Percentiles rank a stretch among this genome's conserved stretches.
Evolutionary conservation across 2,888 invertebrate species (phyloP).

Genomic region (Emmelina monodactyla): DNA sequence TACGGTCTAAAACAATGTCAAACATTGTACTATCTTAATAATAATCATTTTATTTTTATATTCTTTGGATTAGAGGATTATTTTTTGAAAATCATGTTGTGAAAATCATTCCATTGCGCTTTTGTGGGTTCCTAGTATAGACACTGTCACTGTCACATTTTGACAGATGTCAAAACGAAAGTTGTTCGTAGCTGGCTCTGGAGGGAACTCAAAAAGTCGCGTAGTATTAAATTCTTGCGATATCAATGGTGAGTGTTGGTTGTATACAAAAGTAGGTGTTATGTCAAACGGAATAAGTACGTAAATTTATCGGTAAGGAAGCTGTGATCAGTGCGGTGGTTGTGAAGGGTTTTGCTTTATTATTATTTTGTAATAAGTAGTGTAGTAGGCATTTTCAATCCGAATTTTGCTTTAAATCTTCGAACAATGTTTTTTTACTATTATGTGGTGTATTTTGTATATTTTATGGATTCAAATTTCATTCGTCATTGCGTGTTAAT

Average conservation of each 20-base stretch:
- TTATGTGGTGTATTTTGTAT: slow-evolving; percentile 19
- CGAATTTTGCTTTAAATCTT: slow-evolving; percentile 40
- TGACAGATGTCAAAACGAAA: not conserved
- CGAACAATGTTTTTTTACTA: slow-evolving; percentile 32
- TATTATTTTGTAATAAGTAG: slow-evolving; percentile 18
- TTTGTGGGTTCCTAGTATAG: no score
- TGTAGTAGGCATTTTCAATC: slow-evolving; percentile 25
- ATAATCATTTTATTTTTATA: no score
- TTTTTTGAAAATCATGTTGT: no score
- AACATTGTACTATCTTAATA: no score
- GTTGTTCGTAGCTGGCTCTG: not conserved
- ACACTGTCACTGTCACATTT: no score
- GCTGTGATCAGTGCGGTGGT: slow-evolving; percentile 61
- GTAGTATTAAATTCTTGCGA: not conserved
- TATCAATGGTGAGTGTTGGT: not conserved
- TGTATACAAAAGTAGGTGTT: not conserved
- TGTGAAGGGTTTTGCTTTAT: slow-evolving; percentile 48
- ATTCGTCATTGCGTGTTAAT: no score
- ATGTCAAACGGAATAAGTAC: not conserved
- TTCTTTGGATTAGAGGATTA: no score
- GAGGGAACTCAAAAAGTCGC: not conserved
- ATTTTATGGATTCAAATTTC: not conserved
- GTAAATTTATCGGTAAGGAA: slow-evolving; percentile 27
- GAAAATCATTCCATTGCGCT: no score
- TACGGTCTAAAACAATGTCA: slow-evolving; percentile 29